Conservation (phyloP, 2,888 invertebrate species). For the Lasioglossum pauxillum region DNA sequence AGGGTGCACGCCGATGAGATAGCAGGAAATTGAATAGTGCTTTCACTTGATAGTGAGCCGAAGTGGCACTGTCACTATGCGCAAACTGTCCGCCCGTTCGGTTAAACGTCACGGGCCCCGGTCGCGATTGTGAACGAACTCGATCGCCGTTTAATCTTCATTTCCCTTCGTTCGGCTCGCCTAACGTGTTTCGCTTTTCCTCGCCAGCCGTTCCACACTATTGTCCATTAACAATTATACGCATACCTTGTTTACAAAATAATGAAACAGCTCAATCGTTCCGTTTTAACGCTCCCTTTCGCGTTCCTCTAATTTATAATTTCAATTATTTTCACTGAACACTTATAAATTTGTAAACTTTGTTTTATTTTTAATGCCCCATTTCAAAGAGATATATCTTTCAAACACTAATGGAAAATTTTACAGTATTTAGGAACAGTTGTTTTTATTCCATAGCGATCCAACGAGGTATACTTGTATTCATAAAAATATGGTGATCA, state of each 20-base stretch:
- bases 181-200: neutral
- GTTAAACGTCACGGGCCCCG: slow-evolving; percentile 28
- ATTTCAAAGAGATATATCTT: neutral
- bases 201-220: neutral
- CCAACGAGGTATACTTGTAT: neutral
- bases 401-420: neutral
- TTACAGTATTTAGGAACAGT: neutral
- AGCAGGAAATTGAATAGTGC: slow-evolving; percentile 69
- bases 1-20: slow-evolving; percentile 54
- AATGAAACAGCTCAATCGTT: neutral
- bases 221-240: neutral
- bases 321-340: neutral
- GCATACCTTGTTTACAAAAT: neutral
- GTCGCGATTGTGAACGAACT: slow-evolving; percentile 27
- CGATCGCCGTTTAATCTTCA: neutral
- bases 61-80: slow-evolving; percentile 55
- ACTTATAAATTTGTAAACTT: neutral
- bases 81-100: slow-evolving; percentile 45
- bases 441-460: neutral
- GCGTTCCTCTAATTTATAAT: neutral
- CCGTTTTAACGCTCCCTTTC: neutral
- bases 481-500: neutral
- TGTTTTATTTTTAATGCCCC: neutral
- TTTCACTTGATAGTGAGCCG: slow-evolving; percentile 53
- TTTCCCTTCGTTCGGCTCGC: neutral